Base-by-base conservation (phyloP, 2,888 invertebrate species). In the Orthosia gracilis region DNA sequence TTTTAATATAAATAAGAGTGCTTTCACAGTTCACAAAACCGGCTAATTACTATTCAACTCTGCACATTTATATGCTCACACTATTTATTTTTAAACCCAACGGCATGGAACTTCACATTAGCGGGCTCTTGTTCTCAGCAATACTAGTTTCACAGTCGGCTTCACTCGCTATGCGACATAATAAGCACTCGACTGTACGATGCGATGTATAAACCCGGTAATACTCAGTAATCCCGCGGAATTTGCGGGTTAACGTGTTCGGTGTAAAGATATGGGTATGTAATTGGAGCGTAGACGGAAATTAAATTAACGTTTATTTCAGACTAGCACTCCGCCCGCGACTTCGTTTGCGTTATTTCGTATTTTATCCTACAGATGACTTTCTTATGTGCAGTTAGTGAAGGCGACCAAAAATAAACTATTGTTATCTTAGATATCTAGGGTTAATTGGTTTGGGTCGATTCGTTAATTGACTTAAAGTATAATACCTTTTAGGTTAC, bases 131-230 rank as follows among this genome's bases (percentile, higher is more conserved):
- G 21, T 78, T 55, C 54, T 50, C 54, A 59, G 62, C 13, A 13
- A 52, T 31, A 65, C 64, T 57, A 45, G 73, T 62, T 73, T 73
- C 26, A 57, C 68, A 61, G 73, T 54, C 23, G 61, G 65, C 17
- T 68, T 65, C 76, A 52, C 63, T n/a, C 52, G 40, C 55, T 61
- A 40, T 61, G 47, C 31, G 17, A 63, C 55, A 55, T 69, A 74
- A 64, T 78, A 68, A 58, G 55, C 70, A 66, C 83, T 65, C 40
- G 70, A 18, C n/a, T 63, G 40, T 72, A 70, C 63, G 26, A 61
- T n/a, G 18, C 59, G 31, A 31, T 31, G 17, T 57, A 49, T 54
- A 31, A 66, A 7, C 50, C 26, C 5, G 55, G 76, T 66, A 64
- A 72, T 58, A 71, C 71, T 71, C 23, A 47, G 63, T 77, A 68